Evolutionary conservation across 2,888 invertebrate species (phyloP).

Genomic region (Argynnis bischoffii): DNA sequence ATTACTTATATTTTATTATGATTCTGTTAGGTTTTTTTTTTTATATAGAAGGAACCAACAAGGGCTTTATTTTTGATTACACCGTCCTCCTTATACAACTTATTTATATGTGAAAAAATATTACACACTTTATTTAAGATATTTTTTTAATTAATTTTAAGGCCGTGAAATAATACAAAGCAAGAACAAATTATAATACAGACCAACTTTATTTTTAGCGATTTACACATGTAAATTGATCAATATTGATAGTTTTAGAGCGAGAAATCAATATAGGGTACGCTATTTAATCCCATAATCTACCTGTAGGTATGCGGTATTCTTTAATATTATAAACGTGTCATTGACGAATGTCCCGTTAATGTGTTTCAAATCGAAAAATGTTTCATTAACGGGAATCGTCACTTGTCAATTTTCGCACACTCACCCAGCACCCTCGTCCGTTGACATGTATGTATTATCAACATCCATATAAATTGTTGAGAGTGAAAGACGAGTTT

Average conservation of each 20-base stretch:
- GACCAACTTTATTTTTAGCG: too few species aligned
- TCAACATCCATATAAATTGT: conserved; percentile 20
- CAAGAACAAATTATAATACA: too few species aligned
- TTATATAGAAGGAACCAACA: background rate
- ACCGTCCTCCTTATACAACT: too few species aligned
- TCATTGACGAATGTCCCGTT: background rate
- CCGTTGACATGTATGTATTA: conserved; percentile 20
- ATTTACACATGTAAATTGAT: too few species aligned
- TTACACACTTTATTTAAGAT: too few species aligned
- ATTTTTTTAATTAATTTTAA: too few species aligned
- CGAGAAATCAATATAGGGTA: too few species aligned
- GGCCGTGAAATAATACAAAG: too few species aligned
- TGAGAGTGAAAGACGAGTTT: conserved; percentile 18
- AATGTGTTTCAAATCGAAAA: conserved; percentile 16
- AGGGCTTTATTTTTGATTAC: too few species aligned
- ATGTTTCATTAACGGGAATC: conserved; percentile 27
- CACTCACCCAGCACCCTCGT: conserved; percentile 1
- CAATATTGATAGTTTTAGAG: too few species aligned
- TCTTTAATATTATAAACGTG: background rate
- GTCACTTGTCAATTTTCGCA: conserved; percentile 34
- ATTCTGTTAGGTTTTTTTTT: background rate
- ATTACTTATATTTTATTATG: conserved; percentile 1
- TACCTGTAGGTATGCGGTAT: background rate
- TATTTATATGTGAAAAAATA: too few species aligned
- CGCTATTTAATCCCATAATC: background rate